Percentiles rank a stretch among this genome's conserved stretches.
phyloP scores from a whole-genome alignment of 1,140 invertebrate genomes.

The Tenebrio molitor region DNA sequence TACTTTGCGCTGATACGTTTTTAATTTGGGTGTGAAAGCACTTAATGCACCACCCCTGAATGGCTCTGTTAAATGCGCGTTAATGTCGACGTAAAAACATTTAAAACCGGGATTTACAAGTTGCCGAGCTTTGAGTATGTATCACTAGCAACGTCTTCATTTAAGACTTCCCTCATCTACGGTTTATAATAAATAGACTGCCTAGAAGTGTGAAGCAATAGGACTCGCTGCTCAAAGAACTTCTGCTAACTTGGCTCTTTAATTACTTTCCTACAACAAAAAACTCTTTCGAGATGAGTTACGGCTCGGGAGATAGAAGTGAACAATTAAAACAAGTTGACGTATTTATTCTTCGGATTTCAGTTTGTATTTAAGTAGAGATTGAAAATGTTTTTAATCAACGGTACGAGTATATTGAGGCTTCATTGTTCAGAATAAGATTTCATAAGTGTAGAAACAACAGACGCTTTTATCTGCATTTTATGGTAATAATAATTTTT shows the following conservation, averaged over 20 bases:
- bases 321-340: too few species aligned
- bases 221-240: conserved; percentile 4
- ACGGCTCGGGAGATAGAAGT: too few species aligned
- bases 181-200: conserved; percentile 11
- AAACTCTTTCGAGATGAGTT: too few species aligned
- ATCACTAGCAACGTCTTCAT: conserved; percentile 21
- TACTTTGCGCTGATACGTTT: conserved; percentile 3
- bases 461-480: too few species aligned
- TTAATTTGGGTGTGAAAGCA: conserved; percentile 4
- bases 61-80: not conserved
- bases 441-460: too few species aligned
- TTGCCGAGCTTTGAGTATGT: conserved; percentile 7
- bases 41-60: not conserved
- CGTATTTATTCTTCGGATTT: too few species aligned
- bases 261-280: conserved; percentile 23
- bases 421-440: too few species aligned
- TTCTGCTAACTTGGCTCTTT: conserved; percentile 3
- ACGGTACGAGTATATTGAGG: too few species aligned
- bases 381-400: too few species aligned
- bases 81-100: conserved; percentile 2
- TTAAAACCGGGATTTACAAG: conserved; percentile 15
- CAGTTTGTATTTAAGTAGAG: too few species aligned
- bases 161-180: conserved; percentile 15
- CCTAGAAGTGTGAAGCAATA: conserved; percentile 14
- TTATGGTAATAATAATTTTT: too few species aligned